Evolutionary conservation across 2,888 invertebrate genomes (phyloP), one percentile per base, ranked within the genome.

Genomic region (Lithodes maja): DNA sequence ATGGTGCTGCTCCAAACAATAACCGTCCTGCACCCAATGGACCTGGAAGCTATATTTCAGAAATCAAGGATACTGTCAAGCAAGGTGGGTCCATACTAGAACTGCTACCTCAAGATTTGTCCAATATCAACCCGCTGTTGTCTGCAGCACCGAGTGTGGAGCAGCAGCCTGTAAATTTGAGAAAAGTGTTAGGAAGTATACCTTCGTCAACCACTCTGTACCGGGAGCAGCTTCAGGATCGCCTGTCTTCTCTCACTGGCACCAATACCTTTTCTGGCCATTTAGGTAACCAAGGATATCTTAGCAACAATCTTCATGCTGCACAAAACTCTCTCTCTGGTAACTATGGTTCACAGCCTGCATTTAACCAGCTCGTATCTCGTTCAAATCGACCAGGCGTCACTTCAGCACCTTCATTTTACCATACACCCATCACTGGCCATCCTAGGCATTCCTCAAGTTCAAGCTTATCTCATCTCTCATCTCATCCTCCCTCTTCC

Each of bases 191-290:
- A 9, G 54, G n/a, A 1, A 17, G 54, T 55, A 74, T 82, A 50
- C 86, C 86, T 15, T 86, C 82, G 9, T 15, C 33, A 12, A 75
- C 9, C 55, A 61, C 81, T 5, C 61, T 86, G 15, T 17, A 68
- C 55, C 53, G 54, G 55, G 86, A 82, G n/a, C 74, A 61, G 50
- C 82, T 86, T 7, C 71, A 75, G 15, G 49, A 7, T 2, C 50
- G 49, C 17, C 86, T 86, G 9, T 15, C 55, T 7, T 15, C 81
- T n/a, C 7, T 86, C 74, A 82, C 86, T 50, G 86, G 86, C 17
- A 86, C 86, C 80, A 86, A 82, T 75, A 86, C 82, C n/a, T 86
- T 86, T 52, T 74, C 82, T 33, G 86, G 82, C 50, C 86, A 86
- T 49, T 50, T 86, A 2, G 86, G 86, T 50, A 86, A 82, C 68